phyloP scores from a whole-genome alignment of 2,797 vertebrate species.

The Nannoperca obscura region DNA sequence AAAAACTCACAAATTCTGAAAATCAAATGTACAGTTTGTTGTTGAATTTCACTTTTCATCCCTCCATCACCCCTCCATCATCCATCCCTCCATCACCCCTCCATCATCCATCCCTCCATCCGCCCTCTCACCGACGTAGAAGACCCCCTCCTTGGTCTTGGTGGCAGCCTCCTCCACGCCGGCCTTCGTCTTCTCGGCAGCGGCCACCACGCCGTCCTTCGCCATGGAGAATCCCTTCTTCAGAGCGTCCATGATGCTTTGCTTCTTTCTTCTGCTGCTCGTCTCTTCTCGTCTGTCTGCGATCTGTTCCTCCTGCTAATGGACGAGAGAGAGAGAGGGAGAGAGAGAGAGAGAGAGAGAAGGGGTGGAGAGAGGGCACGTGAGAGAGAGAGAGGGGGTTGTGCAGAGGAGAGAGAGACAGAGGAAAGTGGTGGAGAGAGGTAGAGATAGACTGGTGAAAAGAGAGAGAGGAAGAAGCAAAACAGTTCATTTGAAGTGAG shows the following conservation, averaged over 20 bases:
- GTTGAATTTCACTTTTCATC: neutral
- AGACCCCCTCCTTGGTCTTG: constrained; percentile 96
- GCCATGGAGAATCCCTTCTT: constrained; percentile 97
- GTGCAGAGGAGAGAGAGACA: constrained; percentile 17
- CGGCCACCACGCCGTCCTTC: constrained; percentile 94
- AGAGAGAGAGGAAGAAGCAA: neutral
- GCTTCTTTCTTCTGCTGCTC: constrained; percentile 19
- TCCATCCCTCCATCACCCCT: constrained; percentile 17
- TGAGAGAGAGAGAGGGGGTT: constrained; percentile 9
- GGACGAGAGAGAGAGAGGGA: constrained; percentile 29
- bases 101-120: constrained; percentile 16
- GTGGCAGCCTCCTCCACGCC: constrained; percentile 94
- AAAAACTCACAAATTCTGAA: neutral
- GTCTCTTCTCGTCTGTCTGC: constrained; percentile 36
- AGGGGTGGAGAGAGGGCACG: constrained; percentile 26
- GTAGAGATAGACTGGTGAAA: neutral
- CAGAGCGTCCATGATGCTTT: constrained; percentile 89
- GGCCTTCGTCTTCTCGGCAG: constrained; percentile 97
- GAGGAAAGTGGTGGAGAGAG: neutral
- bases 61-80: no score
- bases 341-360: constrained; percentile 9
- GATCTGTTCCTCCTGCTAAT: constrained; percentile 52
- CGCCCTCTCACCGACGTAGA: constrained; percentile 89
- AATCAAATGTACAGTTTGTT: neutral
- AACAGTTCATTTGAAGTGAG: neutral